Percentiles rank a stretch among this genome's conserved stretches.
These are phyloP conservation scores for Oncopeltus fasciatus DNA, from an alignment of 1,140 invertebrate species.

Conservation along the genomic window DNA sequence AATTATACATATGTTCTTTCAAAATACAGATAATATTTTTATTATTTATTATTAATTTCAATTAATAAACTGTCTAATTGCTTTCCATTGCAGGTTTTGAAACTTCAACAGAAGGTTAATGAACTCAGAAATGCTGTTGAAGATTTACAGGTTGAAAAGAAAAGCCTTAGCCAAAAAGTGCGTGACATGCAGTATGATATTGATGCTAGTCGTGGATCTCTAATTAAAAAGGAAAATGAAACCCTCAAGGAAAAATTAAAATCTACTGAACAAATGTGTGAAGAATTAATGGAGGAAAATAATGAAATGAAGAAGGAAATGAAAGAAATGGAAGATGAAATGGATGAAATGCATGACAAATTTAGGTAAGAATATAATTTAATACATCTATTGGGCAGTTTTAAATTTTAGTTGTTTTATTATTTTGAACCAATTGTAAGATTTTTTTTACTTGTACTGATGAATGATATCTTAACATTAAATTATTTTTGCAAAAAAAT, in stretches of 20 bases:
- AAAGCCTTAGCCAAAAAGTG: constrained; percentile 49
- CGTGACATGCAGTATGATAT: constrained; percentile 56
- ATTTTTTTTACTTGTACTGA: no score
- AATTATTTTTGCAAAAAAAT: no score
- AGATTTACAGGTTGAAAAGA: constrained; percentile 68
- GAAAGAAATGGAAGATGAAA: constrained; percentile 82
- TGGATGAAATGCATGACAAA: constrained; percentile 96
- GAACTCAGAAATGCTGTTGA: constrained; percentile 63
- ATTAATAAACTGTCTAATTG: no score
- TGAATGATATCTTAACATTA: no score
- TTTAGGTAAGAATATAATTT: constrained; percentile 50
- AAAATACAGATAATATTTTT: no score
- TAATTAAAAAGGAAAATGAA: constrained; percentile 31
- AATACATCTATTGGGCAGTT: no score
- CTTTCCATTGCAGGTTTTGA: constrained; percentile 39
- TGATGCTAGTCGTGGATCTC: constrained; percentile 28
- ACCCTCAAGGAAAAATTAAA: constrained; percentile 59
- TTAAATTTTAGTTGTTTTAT: no score
- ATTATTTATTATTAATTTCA: no score
- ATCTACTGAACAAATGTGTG: constrained; percentile 74
- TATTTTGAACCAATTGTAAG: no score
- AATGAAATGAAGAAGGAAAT: constrained; percentile 89
- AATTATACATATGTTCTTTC: no score
- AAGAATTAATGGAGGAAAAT: constrained; percentile 92
- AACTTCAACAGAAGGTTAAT: constrained; percentile 66